phyloP scores from a whole-genome alignment of 2,113 vertebrate species.

The Callaeas wilsoni region DNA sequence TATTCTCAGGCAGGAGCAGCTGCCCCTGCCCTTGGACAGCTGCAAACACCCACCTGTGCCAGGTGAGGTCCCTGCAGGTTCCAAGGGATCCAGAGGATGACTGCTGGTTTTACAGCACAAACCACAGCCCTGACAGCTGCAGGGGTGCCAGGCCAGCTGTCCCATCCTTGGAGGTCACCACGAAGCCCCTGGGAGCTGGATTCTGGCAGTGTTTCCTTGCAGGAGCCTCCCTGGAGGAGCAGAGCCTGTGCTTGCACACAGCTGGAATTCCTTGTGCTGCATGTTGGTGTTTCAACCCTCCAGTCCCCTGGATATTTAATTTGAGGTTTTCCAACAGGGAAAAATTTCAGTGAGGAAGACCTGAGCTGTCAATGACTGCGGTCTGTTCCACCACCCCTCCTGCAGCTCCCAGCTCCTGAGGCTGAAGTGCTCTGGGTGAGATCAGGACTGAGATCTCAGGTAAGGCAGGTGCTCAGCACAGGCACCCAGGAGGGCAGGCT shows the following conservation, averaged over 20 bases:
- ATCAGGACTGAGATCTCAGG: neutral
- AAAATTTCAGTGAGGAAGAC: neutral
- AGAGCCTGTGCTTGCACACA: rapidly evolving
- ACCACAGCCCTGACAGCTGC: neutral
- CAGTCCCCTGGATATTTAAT: neutral
- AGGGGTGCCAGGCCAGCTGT: neutral
- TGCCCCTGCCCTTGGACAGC: neutral
- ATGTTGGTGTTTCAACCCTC: neutral
- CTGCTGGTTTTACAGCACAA: neutral
- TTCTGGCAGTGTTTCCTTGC: rapidly evolving
- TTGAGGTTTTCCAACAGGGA: neutral
- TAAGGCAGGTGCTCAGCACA: neutral
- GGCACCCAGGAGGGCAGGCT: neutral
- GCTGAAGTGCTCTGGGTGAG: neutral
- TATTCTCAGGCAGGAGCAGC: neutral
- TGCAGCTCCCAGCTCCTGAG: neutral
- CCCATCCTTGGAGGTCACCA: neutral
- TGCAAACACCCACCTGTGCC: neutral
- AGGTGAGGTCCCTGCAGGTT: neutral
- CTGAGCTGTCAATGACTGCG: neutral
- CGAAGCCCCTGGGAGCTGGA: rapidly evolving
- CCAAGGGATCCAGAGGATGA: neutral
- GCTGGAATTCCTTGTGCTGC: neutral
- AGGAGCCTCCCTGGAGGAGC: neutral
- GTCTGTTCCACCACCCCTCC: neutral